These are phyloP conservation scores for Hydropotes inermis DNA, from an alignment of 2,113 vertebrate genomes.

Conservation along the genomic window DNA sequence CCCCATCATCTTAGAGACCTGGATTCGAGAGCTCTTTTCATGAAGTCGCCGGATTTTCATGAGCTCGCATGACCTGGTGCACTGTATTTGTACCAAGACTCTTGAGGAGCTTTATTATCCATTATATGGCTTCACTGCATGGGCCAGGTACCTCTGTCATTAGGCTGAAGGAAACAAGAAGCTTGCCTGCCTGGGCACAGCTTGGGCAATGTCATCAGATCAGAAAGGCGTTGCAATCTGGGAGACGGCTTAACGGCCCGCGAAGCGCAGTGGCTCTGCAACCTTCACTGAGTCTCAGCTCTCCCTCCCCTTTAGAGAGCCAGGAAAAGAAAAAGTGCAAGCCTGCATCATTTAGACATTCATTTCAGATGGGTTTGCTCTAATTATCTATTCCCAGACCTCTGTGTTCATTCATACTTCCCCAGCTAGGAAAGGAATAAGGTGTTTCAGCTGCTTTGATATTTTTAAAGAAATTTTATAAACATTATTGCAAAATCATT, in stretches of 20 bases:
- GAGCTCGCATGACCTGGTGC: neutral
- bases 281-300: neutral
- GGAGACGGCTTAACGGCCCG: neutral
- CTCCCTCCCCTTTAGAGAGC: neutral
- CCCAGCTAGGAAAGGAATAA: neutral
- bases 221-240: neutral
- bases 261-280: neutral
- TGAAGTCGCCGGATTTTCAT: neutral
- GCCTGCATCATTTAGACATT: neutral
- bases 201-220: neutral
- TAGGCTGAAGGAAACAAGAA: constrained; percentile 23
- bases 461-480: neutral
- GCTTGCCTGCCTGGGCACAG: constrained; percentile 1
- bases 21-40: neutral
- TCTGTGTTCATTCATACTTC: neutral
- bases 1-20: neutral
- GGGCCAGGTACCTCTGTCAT: neutral
- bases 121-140: constrained; percentile 10
- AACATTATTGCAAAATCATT: neutral
- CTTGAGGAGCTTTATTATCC: constrained; percentile 26
- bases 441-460: neutral
- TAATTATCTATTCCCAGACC: neutral
- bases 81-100: neutral
- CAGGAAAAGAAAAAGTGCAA: neutral
- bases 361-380: neutral